Conservation (phyloP, 92 coral and sea anemone genomes). For the Bergia sp. region DNA sequence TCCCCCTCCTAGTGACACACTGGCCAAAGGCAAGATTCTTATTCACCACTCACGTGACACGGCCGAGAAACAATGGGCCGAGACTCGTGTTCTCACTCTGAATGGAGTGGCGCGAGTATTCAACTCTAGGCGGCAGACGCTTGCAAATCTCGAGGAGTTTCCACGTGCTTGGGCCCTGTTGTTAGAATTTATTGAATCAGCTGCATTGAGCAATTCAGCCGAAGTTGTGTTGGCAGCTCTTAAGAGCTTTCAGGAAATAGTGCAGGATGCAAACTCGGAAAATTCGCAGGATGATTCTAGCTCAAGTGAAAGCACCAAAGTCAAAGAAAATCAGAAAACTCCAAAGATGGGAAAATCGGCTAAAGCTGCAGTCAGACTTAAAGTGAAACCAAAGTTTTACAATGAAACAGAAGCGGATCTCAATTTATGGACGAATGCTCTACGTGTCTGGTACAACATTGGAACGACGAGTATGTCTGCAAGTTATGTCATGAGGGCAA, state of each 20-base stretch:
- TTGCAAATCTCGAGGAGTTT: constrained; percentile 94
- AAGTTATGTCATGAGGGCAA: constrained; percentile 66
- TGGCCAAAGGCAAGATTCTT: constrained; percentile 86
- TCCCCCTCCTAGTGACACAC: constrained; percentile 96
- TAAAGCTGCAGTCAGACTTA: constrained; percentile 67
- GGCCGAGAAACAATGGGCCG: constrained; percentile 99
- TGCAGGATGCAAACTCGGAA: constrained; percentile 75
- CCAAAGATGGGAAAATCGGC: constrained; percentile 45
- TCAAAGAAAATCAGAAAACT: constrained; percentile 30
- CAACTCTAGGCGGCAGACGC: constrained; percentile 96
- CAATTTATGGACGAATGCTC: constrained; percentile 94
- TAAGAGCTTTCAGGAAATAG: constrained; percentile 97
- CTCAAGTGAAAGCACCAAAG: constrained; percentile 53
- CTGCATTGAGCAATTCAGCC: constrained; percentile 95
- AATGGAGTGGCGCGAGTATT: constrained; percentile 99
- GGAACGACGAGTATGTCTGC: constrained; percentile 83
- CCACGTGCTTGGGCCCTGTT: constrained; percentile 99
- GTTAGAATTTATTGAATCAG: constrained; percentile 93
- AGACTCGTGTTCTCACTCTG: constrained; percentile 94
- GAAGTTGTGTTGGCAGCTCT: constrained; percentile 97
- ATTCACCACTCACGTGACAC: constrained; percentile 99
- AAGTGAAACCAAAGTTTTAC: constrained; percentile 94
- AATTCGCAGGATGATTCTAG: constrained; percentile 55
- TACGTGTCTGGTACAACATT: constrained; percentile 95
- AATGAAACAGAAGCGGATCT: constrained; percentile 90